Conservation (phyloP, 1,140 invertebrate species). For the Euschistus heros region DNA sequence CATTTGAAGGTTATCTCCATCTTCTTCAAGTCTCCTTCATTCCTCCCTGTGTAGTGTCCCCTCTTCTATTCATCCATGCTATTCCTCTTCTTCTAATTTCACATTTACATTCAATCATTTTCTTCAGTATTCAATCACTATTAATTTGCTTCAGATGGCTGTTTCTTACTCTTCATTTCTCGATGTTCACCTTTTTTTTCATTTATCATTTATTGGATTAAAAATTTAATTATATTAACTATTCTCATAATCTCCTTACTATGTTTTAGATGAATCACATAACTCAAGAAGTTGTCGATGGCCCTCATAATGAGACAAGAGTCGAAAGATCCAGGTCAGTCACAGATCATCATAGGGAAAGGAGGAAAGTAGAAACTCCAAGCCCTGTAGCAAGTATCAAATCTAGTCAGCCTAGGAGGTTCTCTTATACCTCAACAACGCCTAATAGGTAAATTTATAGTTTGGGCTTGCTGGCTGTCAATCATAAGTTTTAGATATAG, state of each 20-base stretch:
- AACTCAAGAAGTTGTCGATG: constrained; percentile 17
- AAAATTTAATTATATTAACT: neutral
- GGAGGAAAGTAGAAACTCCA: constrained; percentile 23
- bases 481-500: too few species aligned
- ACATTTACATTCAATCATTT: neutral
- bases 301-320: constrained; percentile 26
- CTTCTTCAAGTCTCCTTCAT: neutral
- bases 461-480: too few species aligned
- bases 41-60: neutral
- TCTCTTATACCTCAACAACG: constrained; percentile 28
- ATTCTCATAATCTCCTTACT: neutral
- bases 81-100: neutral
- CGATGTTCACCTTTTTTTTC: neutral
- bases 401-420: constrained; percentile 27
- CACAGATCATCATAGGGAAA: constrained; percentile 34
- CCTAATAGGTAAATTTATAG: constrained; percentile 24
- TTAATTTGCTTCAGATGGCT: too few species aligned
- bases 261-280: constrained; percentile 12
- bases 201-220: neutral
- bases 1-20: neutral
- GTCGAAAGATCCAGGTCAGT: constrained; percentile 36
- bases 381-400: constrained; percentile 26
- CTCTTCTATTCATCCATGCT: neutral
- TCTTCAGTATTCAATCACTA: too few species aligned
- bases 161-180: neutral